Percentiles rank a stretch among this genome's conserved stretches.
These are phyloP conservation scores for Lycia hirtaria DNA, from an alignment of 2,888 invertebrate genomes.

Conservation along the genomic window DNA sequence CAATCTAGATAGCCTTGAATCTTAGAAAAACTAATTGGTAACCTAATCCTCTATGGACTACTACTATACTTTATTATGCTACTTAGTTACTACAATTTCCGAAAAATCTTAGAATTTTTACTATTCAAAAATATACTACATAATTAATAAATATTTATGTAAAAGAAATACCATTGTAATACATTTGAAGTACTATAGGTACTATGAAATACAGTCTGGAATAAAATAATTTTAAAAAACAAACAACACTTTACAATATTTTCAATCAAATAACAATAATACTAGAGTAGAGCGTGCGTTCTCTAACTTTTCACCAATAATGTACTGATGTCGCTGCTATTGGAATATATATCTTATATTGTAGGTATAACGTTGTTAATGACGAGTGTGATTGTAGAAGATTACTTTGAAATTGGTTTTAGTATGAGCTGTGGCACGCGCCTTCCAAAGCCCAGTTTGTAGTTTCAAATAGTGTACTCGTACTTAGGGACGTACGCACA, in stretches of 20 bases:
- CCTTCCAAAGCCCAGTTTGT: constrained; percentile 59
- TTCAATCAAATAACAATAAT: constrained; percentile 72
- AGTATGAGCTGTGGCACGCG: constrained; percentile 68
- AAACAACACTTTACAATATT: constrained; percentile 64
- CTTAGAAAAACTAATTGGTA: too few relatives aligned
- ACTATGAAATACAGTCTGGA: constrained; percentile 20
- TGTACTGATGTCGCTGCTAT: background rate
- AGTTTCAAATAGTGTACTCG: constrained; percentile 30
- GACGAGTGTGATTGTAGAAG: constrained; percentile 47
- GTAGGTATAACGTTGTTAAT: constrained; percentile 30
- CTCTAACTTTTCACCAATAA: constrained; percentile 49
- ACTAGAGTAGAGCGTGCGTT: constrained; percentile 69
- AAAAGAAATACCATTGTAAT: too few relatives aligned
- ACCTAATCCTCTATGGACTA: too few relatives aligned
- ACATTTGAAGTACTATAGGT: too few relatives aligned
- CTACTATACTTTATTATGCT: too few relatives aligned
- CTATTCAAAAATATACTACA: too few relatives aligned
- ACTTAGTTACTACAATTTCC: too few relatives aligned
- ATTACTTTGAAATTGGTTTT: constrained; percentile 70
- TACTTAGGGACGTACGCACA: constrained; percentile 20
- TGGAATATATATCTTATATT: constrained; percentile 38
- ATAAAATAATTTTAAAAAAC: constrained; percentile 40
- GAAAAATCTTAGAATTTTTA: too few relatives aligned
- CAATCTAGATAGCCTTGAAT: too few relatives aligned
- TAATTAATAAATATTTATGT: too few relatives aligned